Percentiles rank a stretch among this genome's conserved stretches.
Evolutionary conservation across 2,113 vertebrate genomes (phyloP).

Genomic region (Trichechus manatus): DNA sequence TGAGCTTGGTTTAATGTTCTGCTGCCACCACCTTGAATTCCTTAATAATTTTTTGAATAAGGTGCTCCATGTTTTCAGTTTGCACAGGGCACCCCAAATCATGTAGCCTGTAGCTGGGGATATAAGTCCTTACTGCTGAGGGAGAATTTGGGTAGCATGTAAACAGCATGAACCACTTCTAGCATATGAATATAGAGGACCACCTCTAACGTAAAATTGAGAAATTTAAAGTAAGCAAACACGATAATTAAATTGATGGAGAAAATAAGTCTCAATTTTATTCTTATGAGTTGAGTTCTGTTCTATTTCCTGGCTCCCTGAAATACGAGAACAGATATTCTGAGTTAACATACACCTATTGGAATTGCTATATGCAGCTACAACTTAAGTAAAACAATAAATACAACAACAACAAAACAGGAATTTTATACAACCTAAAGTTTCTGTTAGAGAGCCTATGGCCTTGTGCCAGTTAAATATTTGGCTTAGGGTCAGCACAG

Average conservation of each 20-base stretch:
- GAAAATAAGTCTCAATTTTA: background rate
- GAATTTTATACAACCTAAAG: background rate
- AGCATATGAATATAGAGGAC: background rate
- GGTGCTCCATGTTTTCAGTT: background rate
- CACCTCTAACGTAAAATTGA: background rate
- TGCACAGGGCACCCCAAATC: background rate
- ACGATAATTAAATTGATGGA: background rate
- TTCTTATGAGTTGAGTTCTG: conserved; percentile 10
- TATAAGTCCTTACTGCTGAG: background rate
- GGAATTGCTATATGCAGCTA: background rate
- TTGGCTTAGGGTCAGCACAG: background rate
- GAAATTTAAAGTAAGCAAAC: background rate
- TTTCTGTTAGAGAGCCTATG: background rate
- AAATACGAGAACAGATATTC: background rate
- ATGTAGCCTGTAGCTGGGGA: background rate
- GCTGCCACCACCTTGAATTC: too few relatives aligned
- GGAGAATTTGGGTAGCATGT: background rate
- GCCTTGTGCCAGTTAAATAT: background rate
- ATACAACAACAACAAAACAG: background rate
- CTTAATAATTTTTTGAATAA: too few relatives aligned
- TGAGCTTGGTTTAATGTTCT: too few relatives aligned
- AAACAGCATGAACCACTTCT: background rate
- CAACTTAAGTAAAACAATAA: background rate
- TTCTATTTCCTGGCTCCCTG: background rate
- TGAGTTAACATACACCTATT: background rate